phyloP scores from a whole-genome alignment of 2,888 invertebrate genomes.

The Gerris lacustris region DNA sequence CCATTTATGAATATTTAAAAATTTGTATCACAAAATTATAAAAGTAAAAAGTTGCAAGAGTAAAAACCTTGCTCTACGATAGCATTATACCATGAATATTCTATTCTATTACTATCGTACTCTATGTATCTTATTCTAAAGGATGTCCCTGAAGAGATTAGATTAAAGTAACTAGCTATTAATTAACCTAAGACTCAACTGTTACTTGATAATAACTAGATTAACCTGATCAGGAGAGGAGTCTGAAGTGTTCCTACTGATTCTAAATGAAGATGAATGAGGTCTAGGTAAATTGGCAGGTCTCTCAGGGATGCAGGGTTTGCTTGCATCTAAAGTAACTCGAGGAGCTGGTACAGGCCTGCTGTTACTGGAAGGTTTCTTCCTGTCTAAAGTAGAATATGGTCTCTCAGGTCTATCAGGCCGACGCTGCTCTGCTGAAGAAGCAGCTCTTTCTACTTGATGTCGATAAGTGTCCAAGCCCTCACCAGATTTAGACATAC shows the following conservation, averaged over 20 bases:
- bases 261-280: conserved; percentile 39
- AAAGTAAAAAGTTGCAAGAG: too few relatives aligned
- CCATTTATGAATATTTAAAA: too few relatives aligned
- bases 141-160: not conserved
- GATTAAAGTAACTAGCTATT: not conserved
- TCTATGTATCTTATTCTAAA: too few relatives aligned
- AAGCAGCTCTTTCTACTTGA: conserved; percentile 17
- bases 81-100: too few relatives aligned
- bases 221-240: not conserved
- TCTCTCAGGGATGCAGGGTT: conserved; percentile 60
- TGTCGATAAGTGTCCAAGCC: conserved; percentile 17
- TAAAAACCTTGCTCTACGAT: too few relatives aligned
- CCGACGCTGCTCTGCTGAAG: not conserved
- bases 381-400: conserved; percentile 31
- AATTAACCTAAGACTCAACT: not conserved
- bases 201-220: not conserved
- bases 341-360: conserved; percentile 43
- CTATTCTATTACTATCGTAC: too few relatives aligned
- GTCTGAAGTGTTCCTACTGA: conserved; percentile 30
- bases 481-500: conserved; percentile 25
- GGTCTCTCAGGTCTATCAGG: conserved; percentile 1
- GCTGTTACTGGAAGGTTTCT: conserved; percentile 36
- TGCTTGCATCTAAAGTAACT: conserved; percentile 32
- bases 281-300: conserved; percentile 55
- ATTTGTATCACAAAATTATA: too few relatives aligned